A percentile compares a stretch with the other conserved stretches of the same genome.
Conservation (phyloP, 2,797 vertebrate species). For the Cryptoprocta ferox region DNA sequence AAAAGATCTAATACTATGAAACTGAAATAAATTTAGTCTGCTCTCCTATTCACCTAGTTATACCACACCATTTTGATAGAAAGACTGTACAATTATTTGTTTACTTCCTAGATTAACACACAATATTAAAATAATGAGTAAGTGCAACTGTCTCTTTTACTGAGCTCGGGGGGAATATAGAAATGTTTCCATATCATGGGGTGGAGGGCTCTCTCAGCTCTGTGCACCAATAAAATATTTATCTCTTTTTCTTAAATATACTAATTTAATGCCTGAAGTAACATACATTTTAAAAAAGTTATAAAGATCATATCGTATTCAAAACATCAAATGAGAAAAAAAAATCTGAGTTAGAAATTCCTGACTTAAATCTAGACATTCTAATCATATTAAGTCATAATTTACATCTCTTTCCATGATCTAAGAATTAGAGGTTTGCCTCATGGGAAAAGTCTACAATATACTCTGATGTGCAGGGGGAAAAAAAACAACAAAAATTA, state of each 20-base stretch:
- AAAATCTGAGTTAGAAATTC: slow-evolving; percentile 14
- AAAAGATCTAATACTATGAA: slow-evolving; percentile 23
- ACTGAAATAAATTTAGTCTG: slow-evolving; percentile 20
- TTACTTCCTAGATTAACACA: slow-evolving; percentile 6
- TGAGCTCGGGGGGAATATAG: background rate
- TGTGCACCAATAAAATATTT: background rate
- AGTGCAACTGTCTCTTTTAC: slow-evolving; percentile 27
- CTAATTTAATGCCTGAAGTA: slow-evolving; percentile 30
- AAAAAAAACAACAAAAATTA: slow-evolving; percentile 49
- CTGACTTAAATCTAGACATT: background rate
- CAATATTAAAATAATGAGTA: background rate
- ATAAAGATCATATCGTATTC: background rate
- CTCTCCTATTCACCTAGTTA: background rate
- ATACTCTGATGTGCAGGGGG: background rate
- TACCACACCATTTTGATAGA: background rate
- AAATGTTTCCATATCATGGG: background rate
- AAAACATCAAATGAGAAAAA: slow-evolving; percentile 49
- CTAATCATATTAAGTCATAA: slow-evolving; percentile 27
- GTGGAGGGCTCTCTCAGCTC: background rate
- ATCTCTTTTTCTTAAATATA: slow-evolving; percentile 50
- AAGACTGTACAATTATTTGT: slow-evolving; percentile 4
- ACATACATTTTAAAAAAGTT: slow-evolving; percentile 27
- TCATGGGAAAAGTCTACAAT: slow-evolving; percentile 1
- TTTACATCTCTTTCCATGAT: background rate
- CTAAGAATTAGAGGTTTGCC: background rate